Percentiles rank a stretch among this genome's conserved stretches.
Evolutionary conservation across 2,888 invertebrate genomes (phyloP).

Genomic region (Oegoconia quadripuncta): DNA sequence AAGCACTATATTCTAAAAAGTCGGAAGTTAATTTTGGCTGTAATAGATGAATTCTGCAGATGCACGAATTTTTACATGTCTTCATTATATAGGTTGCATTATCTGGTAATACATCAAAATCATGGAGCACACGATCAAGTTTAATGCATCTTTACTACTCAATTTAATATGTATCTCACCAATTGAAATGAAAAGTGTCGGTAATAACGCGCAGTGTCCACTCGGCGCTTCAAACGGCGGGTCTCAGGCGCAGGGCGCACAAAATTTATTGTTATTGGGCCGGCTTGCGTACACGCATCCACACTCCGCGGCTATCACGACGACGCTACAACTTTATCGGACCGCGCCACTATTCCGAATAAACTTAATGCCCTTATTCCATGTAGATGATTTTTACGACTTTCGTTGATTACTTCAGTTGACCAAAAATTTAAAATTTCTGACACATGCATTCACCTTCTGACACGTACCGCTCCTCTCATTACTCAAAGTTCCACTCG

Average conservation of each 20-base stretch:
- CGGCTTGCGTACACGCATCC: constrained; percentile 74
- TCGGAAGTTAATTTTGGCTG: too few relatives aligned
- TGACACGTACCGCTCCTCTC: too few relatives aligned
- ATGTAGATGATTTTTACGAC: constrained; percentile 40
- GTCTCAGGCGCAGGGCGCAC: too few relatives aligned
- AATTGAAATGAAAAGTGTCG: constrained; percentile 9
- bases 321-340: constrained; percentile 70
- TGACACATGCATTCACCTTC: too few relatives aligned
- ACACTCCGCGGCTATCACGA: constrained; percentile 76
- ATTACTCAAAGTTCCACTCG: too few relatives aligned
- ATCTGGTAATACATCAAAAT: not conserved
- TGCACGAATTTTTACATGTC: too few relatives aligned
- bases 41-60: too few relatives aligned
- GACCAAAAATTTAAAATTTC: too few relatives aligned
- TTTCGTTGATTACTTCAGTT: constrained; percentile 23
- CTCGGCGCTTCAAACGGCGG: constrained; percentile 70
- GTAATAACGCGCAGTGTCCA: constrained; percentile 11
- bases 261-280: constrained; percentile 78
- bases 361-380: constrained; percentile 31
- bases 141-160: too few relatives aligned
- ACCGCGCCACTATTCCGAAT: constrained; percentile 43
- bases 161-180: constrained; percentile 3
- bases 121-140: too few relatives aligned
- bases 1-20: too few relatives aligned
- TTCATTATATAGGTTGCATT: too few relatives aligned